Evolutionary conservation across 2,797 vertebrate genomes (phyloP).

Genomic region (Tenualosa thibaudeaui): DNA sequence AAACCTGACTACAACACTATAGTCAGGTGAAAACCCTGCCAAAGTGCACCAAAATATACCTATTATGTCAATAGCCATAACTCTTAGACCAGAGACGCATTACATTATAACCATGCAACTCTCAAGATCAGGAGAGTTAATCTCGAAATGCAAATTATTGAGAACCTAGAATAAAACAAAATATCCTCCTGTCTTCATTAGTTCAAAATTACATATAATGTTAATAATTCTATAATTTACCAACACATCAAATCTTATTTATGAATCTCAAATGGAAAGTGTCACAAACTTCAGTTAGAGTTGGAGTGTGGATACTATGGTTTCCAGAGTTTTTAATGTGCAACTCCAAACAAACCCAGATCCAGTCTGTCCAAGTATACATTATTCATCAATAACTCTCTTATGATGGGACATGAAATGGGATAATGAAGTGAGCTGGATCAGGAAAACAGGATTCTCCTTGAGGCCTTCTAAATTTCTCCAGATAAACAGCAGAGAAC

Average conservation of each 20-base stretch:
- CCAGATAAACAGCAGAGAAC: neutral
- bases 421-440: neutral
- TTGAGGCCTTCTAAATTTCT: neutral
- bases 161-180: too few species aligned
- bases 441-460: neutral
- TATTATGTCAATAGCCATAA: too few species aligned
- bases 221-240: neutral
- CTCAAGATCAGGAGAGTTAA: neutral
- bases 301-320: conserved; percentile 34
- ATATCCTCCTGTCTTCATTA: too few species aligned
- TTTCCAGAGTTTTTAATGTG: neutral
- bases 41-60: too few species aligned
- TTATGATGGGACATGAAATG: conserved; percentile 10
- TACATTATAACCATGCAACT: too few species aligned
- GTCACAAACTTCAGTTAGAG: neutral
- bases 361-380: neutral
- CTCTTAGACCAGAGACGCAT: neutral
- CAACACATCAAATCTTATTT: too few species aligned
- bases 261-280: neutral
- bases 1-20: too few species aligned
- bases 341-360: neutral
- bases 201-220: neutral
- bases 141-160: neutral
- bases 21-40: too few species aligned
- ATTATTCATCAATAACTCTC: conserved; percentile 2